Conservation (phyloP, 2,113 vertebrate species). For the cattle (Bos taurus) region ARS-UCD2.0 NC_037332.1:66002001-66002500, state of each 20-base stretch:
- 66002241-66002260: conserved; percentile 7
- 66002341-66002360: background rate
- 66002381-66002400: no score
- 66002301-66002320: background rate
- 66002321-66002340: background rate
- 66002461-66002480: no score
- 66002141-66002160: background rate
- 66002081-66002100: background rate
- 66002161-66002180: background rate
- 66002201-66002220: conserved; percentile 2
- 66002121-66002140: background rate
- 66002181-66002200: background rate
- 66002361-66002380: no score
- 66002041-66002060: background rate
- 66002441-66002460: no score
- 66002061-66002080: background rate
- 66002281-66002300: background rate
- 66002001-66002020: conserved; percentile 26
- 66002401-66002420: no score
- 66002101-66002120: background rate
- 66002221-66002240: background rate
- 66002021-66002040: background rate
- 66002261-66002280: background rate
- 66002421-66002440: no score
- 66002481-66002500: no score